phyloP scores from a whole-genome alignment of 2,797 vertebrate genomes.

The Urophycis tenuis region DNA sequence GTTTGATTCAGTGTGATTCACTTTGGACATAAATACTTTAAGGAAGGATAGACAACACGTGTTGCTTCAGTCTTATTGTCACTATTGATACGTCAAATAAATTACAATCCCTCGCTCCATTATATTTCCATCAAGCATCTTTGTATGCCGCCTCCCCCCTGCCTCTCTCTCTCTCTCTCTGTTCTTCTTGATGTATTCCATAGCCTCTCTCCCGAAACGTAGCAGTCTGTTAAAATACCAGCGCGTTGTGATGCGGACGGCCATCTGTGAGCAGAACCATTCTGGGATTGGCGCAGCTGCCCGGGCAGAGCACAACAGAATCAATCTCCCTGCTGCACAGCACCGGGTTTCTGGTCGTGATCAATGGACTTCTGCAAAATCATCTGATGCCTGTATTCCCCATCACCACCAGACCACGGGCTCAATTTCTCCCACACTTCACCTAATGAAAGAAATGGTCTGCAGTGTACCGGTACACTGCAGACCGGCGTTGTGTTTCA shows the following conservation, averaged over 20 bases:
- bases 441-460: constrained; percentile 4
- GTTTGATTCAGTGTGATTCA: background rate
- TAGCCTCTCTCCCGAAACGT: background rate
- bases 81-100: background rate
- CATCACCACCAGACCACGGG: background rate
- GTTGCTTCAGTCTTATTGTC: background rate
- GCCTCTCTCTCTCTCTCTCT: background rate
- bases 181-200: background rate
- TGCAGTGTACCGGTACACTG: background rate
- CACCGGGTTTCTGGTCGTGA: background rate
- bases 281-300: background rate
- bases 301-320: constrained; percentile 9
- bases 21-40: background rate
- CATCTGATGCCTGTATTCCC: constrained; percentile 1
- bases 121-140: constrained; percentile 3
- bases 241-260: constrained; percentile 15
- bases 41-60: background rate
- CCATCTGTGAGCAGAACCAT: background rate
- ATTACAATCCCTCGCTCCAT: background rate
- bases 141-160: background rate
- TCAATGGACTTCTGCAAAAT: constrained; percentile 2
- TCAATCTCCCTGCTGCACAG: background rate
- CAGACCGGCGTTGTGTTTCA: background rate
- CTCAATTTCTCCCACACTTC: constrained; percentile 18
- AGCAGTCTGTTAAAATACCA: constrained; percentile 34